Percentiles rank a stretch among this genome's conserved stretches.
phyloP scores from a whole-genome alignment of 2,888 invertebrate species.

The Drosophila prostipennis region DNA sequence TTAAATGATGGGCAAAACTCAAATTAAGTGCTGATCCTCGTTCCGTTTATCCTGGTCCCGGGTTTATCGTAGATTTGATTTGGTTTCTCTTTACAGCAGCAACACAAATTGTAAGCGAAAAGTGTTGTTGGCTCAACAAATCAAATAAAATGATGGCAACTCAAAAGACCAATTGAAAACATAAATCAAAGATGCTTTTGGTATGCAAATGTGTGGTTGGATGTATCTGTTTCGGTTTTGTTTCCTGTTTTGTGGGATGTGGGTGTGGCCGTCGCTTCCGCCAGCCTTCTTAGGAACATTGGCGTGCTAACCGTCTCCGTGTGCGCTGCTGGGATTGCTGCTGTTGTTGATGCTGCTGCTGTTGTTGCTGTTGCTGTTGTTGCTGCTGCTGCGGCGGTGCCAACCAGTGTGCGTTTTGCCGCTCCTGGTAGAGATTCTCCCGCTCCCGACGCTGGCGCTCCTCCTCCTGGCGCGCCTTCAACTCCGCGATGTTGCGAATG shows the following conservation, averaged over 20 bases:
- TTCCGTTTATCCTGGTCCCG: constrained; percentile 21
- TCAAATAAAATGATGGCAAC: constrained; percentile 54
- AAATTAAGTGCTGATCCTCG: constrained; percentile 69
- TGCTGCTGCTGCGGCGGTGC: constrained; percentile 76
- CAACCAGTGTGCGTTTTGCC: constrained; percentile 57
- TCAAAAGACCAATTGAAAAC: constrained; percentile 54
- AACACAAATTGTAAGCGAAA: constrained; percentile 62
- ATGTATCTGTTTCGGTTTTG: constrained; percentile 17
- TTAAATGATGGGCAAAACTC: constrained; percentile 73
- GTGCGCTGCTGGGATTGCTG: constrained; percentile 84
- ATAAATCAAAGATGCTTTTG: constrained; percentile 57
- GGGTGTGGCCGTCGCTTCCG: constrained; percentile 32
- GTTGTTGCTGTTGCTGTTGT: constrained; percentile 76
- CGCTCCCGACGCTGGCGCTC: constrained; percentile 84
- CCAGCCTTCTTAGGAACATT: constrained; percentile 53
- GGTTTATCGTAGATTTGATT: constrained; percentile 15
- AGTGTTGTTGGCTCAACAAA: constrained; percentile 43
- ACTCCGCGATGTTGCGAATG: constrained; percentile 81
- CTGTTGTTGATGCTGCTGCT: constrained; percentile 73
- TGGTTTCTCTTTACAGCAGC: constrained; percentile 15
- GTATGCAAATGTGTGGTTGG: constrained; percentile 41
- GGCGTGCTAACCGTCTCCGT: constrained; percentile 85
- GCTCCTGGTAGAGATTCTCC: constrained; percentile 53
- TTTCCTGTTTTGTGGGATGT: constrained; percentile 17
- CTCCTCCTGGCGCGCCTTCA: constrained; percentile 82